Percentiles rank a stretch among this genome's conserved stretches.
Evolutionary conservation across 2,113 vertebrate genomes (phyloP).

Genomic region (Actenoides lindsayi): DNA sequence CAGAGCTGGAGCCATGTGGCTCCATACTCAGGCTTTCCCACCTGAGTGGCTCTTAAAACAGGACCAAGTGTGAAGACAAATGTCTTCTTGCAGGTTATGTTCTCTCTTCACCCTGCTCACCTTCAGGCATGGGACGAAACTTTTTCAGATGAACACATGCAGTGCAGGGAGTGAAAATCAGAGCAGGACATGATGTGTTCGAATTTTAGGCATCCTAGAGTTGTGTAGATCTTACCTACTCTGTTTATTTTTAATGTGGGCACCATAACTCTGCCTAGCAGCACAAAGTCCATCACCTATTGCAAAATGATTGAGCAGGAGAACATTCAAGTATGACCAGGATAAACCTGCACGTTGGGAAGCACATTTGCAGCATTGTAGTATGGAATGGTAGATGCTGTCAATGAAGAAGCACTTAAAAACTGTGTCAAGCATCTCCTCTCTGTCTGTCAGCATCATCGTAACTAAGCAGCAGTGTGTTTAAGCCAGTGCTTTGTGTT

Average conservation of each 20-base stretch:
- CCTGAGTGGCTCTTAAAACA: not conserved
- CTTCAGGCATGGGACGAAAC: not conserved
- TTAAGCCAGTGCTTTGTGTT: not conserved
- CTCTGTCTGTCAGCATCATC: not conserved
- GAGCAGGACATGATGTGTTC: not conserved
- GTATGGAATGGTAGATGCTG: not conserved
- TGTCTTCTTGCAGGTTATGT: not conserved
- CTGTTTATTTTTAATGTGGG: not conserved
- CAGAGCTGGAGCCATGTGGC: not conserved
- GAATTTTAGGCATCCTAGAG: not conserved
- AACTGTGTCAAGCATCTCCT: not conserved
- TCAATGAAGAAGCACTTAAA: not conserved
- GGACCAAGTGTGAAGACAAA: not conserved
- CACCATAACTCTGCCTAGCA: not conserved
- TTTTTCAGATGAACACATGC: not conserved
- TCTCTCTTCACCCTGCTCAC: not conserved
- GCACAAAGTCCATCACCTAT: not conserved
- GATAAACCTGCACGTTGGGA: not conserved
- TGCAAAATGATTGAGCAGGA: not conserved
- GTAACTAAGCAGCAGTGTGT: not conserved
- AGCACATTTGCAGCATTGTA: not conserved
- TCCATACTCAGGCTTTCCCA: not conserved
- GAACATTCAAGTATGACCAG: not conserved
- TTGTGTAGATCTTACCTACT: not conserved
- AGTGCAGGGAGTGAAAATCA: not conserved